Evolutionary conservation across 2,888 invertebrate genomes (phyloP).

Genomic region (Cerastis leucographa): DNA sequence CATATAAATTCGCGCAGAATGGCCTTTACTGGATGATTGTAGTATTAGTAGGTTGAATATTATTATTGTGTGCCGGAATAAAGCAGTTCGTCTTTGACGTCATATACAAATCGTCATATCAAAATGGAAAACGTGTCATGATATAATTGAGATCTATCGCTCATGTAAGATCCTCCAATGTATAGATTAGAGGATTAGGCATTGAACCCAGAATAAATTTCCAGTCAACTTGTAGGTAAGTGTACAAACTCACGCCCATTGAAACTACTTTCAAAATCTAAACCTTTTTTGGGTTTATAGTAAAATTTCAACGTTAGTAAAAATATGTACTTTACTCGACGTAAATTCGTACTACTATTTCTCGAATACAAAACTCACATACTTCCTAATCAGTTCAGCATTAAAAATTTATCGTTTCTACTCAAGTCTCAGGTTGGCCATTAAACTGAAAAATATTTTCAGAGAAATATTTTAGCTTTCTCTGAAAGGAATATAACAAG

Average conservation of each 20-base stretch:
- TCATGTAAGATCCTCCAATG: background rate
- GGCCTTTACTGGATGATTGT: background rate
- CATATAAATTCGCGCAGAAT: background rate
- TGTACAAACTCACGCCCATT: background rate
- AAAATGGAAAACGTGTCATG: background rate
- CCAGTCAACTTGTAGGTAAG: background rate
- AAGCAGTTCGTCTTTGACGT: background rate
- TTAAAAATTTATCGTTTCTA: slow-evolving; percentile 47
- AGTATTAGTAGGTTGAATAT: background rate
- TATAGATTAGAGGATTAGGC: background rate
- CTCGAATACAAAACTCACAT: slow-evolving; percentile 17
- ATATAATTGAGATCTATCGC: background rate
- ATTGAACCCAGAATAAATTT: background rate
- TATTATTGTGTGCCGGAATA: background rate
- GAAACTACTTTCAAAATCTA: background rate
- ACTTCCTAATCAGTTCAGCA: slow-evolving; percentile 31
- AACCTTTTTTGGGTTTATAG: slow-evolving; percentile 6
- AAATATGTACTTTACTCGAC: slow-evolving; percentile 1
- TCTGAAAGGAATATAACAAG: slow-evolving; percentile 59
- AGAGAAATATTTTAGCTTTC: slow-evolving; percentile 34
- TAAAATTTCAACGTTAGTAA: background rate
- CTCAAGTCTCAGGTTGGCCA: slow-evolving; percentile 38
- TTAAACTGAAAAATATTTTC: slow-evolving; percentile 48
- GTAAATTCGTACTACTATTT: slow-evolving; percentile 8
- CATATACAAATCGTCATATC: too few species aligned